Base-by-base conservation (phyloP, 2,888 invertebrate species). In the Limnephilus auricula region DNA sequence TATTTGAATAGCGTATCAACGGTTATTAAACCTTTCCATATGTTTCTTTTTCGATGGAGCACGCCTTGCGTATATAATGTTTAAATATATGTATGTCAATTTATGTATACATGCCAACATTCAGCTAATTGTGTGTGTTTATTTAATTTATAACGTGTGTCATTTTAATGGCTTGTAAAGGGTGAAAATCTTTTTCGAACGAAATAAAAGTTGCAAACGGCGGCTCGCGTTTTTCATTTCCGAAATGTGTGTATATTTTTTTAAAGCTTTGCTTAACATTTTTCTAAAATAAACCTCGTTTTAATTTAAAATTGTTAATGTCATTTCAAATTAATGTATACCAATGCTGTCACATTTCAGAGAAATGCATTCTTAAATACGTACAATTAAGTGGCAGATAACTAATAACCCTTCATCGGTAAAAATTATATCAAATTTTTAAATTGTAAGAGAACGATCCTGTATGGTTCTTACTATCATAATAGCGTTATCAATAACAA, bases 131-230 rank as follows among this genome's bases (percentile, higher is more conserved):
- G 65, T 65, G 65, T 65, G 65, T 65, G 65, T n/a, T 65, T n/a
- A 65, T 65, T 65, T 65, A 65, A 65, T 65, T 65, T 65, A 65
- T 65, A 65, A 65, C 65, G 65, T 65, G 65, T 65, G n/a, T 65
- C 65, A 65, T 65, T 65, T 25, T 65, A 65, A 65, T 65, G 65
- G 65, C 25, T 65, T 65, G 25, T 65, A 65, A 65, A 65, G 65
- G 65, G 65, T 65, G 25, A 65, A 65, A 65, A 65, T 65, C 65
- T 65, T 65, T 65, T 25, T 65, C 2, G 65, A n/a, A 65, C 65
- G 25, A n/a, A 65, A 65, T 65, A 65, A 65, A 65, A 65, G 25
- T 65, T 25, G 65, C n/a, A 65, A n/a, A 65, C 65, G 25, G 65
- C 18, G 25, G 65, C 65, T 65, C 65, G 25, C 2, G 65, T 25